phyloP scores from a whole-genome alignment of 2,113 vertebrate genomes.

The Danio rerio region DNA sequence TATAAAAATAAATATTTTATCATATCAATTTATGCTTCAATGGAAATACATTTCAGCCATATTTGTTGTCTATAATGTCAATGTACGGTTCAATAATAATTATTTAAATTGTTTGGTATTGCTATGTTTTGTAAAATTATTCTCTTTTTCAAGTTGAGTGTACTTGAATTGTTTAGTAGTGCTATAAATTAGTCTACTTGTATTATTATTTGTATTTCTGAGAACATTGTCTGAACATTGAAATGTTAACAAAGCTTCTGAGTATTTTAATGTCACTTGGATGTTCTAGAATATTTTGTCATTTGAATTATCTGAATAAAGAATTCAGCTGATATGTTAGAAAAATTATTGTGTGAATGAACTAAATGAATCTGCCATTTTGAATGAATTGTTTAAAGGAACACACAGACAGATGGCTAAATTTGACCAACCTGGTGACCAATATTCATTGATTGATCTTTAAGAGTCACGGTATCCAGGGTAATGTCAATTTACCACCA shows the following conservation, averaged over 20 bases:
- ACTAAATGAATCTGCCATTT: no score
- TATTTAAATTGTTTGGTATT: neutral
- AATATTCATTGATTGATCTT: no score
- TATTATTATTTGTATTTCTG: conserved; percentile 20
- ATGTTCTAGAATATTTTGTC: neutral
- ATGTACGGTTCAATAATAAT: neutral
- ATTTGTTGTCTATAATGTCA: neutral
- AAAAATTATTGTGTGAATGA: no score
- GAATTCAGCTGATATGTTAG: neutral
- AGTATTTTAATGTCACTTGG: neutral
- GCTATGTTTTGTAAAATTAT: conserved; percentile 11
- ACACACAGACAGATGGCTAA: no score
- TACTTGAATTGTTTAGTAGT: neutral
- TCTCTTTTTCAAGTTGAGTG: neutral
- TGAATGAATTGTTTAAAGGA: no score
- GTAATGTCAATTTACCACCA: no score
- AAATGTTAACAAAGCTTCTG: neutral
- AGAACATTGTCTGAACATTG: neutral
- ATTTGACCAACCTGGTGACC: no score
- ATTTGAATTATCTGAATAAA: neutral
- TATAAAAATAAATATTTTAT: neutral
- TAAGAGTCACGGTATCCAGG: no score
- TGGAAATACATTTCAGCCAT: neutral
- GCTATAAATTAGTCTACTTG: conserved; percentile 3
- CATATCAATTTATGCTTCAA: neutral